A percentile compares a stretch with the other conserved stretches of the same genome.
Conservation (phyloP, 2,113 vertebrate species). For the Antennarius striatus region DNA sequence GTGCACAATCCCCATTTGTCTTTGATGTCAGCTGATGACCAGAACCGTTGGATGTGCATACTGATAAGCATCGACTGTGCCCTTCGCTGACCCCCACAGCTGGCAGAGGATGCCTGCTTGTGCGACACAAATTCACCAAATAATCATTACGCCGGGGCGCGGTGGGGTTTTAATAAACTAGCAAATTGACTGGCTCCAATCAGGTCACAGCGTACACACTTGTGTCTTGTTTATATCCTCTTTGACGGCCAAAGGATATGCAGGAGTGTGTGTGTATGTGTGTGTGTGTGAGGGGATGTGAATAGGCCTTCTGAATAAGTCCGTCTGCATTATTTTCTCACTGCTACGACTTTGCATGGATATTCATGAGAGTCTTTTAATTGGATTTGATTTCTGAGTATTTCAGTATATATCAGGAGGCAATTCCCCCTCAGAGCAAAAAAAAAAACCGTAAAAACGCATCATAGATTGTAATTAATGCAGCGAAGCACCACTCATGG, state of each 20-base stretch:
- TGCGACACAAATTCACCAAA: constrained; percentile 56
- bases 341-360: constrained; percentile 4
- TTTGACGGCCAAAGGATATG: constrained; percentile 46
- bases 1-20: constrained; percentile 69
- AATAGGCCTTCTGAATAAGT: constrained; percentile 29
- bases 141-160: constrained; percentile 67
- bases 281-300: constrained; percentile 14
- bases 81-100: constrained; percentile 63
- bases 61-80: constrained; percentile 60
- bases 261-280: constrained; percentile 2
- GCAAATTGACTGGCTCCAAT: constrained; percentile 70
- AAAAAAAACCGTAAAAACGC: background rate
- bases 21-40: constrained; percentile 63
- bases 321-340: constrained; percentile 13
- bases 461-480: constrained; percentile 48
- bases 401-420: constrained; percentile 11
- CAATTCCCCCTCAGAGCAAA: constrained; percentile 14
- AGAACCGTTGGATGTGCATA: constrained; percentile 50
- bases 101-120: constrained; percentile 51
- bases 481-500: constrained; percentile 14
- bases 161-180: constrained; percentile 69
- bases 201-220: constrained; percentile 65
- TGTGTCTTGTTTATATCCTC: constrained; percentile 60
- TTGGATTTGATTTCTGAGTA: background rate
- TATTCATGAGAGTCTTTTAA: constrained; percentile 11